Conservation (phyloP, 2,888 invertebrate genomes). For the Pollenia angustigena region DNA sequence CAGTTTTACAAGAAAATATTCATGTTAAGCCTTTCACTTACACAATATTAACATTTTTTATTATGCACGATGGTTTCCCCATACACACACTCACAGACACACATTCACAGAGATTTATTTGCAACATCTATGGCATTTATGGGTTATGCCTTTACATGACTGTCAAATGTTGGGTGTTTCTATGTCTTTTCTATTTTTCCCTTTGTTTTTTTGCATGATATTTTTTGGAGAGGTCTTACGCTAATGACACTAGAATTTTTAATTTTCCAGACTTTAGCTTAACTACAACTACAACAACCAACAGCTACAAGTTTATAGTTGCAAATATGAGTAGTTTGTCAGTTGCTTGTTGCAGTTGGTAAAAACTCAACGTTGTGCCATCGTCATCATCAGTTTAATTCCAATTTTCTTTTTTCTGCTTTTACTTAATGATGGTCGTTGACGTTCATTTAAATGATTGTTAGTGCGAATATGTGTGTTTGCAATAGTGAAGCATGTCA, state of each 20-base stretch:
- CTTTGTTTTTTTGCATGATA: slow-evolving; percentile 30
- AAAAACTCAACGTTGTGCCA: slow-evolving; percentile 34
- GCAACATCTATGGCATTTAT: slow-evolving; percentile 37
- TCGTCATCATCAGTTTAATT: slow-evolving; percentile 37
- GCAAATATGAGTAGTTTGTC: slow-evolving; percentile 1
- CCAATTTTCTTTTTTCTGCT: not conserved
- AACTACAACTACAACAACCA: slow-evolving; percentile 14
- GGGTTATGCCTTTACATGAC: slow-evolving; percentile 26
- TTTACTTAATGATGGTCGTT: slow-evolving; percentile 39
- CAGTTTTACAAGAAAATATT: slow-evolving; percentile 62
- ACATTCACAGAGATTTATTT: not conserved
- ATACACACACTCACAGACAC: not conserved
- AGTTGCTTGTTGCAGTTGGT: not conserved
- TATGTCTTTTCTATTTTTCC: slow-evolving; percentile 15
- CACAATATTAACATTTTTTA: slow-evolving; percentile 55
- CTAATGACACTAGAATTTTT: slow-evolving; percentile 72
- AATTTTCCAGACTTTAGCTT: slow-evolving; percentile 65
- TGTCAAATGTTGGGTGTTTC: slow-evolving; percentile 51
- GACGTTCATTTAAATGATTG: slow-evolving; percentile 48
- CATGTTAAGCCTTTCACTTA: slow-evolving; percentile 60
- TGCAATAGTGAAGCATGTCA: slow-evolving; percentile 15
- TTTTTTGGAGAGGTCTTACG: slow-evolving; percentile 63
- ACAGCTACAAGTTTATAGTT: slow-evolving; percentile 36
- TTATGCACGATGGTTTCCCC: slow-evolving; percentile 43
- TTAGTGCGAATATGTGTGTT: not conserved